phyloP scores from a whole-genome alignment of 2,888 invertebrate genomes.

The Apamea epomidion region DNA sequence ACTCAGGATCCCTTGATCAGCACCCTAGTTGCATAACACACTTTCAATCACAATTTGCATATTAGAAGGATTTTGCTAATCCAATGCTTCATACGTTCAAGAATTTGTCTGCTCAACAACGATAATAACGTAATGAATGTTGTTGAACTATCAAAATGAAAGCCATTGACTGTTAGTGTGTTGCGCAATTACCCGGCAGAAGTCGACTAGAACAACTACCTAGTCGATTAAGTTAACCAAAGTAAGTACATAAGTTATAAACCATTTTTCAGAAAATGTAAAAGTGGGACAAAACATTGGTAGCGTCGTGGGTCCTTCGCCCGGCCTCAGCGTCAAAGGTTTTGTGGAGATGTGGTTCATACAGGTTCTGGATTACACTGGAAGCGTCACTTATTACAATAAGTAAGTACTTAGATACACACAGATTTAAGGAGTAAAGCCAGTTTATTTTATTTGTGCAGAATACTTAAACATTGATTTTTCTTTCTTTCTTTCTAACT shows the following conservation, averaged over 20 bases:
- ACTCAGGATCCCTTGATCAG: too few relatives aligned
- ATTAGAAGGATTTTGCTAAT: background rate
- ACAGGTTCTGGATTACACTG: conserved; percentile 77
- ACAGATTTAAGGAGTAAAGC: too few relatives aligned
- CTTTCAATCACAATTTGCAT: background rate
- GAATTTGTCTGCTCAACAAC: background rate
- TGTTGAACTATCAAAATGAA: background rate
- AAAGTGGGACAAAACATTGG: conserved; percentile 84
- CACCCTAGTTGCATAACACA: too few relatives aligned
- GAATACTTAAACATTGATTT: background rate
- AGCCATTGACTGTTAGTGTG: background rate
- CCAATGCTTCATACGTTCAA: background rate
- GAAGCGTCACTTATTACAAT: conserved; percentile 82
- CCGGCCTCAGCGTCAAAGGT: conserved; percentile 78
- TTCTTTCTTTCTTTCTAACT: background rate
- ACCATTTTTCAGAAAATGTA: conserved; percentile 71
- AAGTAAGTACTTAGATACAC: conserved; percentile 71
- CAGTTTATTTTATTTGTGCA: background rate
- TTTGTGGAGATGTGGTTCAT: conserved; percentile 86
- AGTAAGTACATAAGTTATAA: background rate
- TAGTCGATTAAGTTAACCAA: background rate
- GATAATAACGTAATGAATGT: background rate
- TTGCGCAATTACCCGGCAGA: background rate
- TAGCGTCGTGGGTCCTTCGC: conserved; percentile 76
- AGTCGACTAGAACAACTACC: background rate